Percentiles rank a stretch among this genome's conserved stretches.
Conservation (phyloP, 1,140 invertebrate genomes). For the Hyphantria cunea region DNA sequence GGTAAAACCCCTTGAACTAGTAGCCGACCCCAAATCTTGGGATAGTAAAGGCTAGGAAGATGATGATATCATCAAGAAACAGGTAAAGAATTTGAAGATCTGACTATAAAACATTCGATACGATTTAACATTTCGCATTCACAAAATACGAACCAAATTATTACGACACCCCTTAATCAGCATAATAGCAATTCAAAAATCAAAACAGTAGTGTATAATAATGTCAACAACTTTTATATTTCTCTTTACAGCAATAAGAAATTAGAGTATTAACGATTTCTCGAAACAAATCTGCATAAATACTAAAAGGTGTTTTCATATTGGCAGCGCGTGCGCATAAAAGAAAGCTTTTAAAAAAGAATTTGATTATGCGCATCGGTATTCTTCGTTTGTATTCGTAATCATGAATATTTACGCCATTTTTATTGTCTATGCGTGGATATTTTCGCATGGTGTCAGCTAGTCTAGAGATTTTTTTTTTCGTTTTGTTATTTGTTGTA, state of each 20-base stretch:
- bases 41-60: too few species aligned
- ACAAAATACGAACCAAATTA: background rate
- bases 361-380: background rate
- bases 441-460: too few species aligned
- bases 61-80: too few species aligned
- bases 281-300: conserved; percentile 57
- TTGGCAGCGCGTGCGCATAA: background rate
- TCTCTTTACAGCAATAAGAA: conserved; percentile 20
- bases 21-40: too few species aligned
- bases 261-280: conserved; percentile 49
- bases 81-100: too few species aligned
- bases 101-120: too few species aligned
- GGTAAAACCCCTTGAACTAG: too few species aligned
- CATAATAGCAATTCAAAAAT: conserved; percentile 19
- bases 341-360: background rate
- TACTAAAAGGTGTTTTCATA: conserved; percentile 6
- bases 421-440: too few species aligned
- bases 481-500: too few species aligned
- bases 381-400: background rate
- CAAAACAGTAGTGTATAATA: conserved; percentile 46
- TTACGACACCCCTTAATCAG: conserved; percentile 14
- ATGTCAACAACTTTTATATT: conserved; percentile 35
- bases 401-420: too few species aligned
- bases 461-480: too few species aligned
- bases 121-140: too few species aligned